These are phyloP conservation scores for Carcina quercana DNA, from an alignment of 2,888 invertebrate genomes.

Conservation along the genomic window DNA sequence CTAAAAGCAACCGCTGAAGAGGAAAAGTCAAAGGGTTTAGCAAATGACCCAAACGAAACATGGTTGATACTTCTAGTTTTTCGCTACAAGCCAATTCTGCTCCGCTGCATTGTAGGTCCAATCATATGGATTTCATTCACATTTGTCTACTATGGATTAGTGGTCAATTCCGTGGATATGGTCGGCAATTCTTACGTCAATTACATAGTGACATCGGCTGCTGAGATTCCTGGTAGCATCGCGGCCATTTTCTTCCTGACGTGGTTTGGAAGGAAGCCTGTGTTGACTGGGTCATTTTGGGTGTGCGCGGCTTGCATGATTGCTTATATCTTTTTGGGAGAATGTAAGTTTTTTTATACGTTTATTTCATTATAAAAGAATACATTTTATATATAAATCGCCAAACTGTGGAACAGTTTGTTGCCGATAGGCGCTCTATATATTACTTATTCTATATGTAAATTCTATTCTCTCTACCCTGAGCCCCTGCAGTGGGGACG, in stretches of 20 bases:
- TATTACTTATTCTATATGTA: too few relatives aligned
- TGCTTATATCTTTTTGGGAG: slow-evolving; percentile 68
- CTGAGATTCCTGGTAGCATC: slow-evolving; percentile 81
- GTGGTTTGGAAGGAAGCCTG: slow-evolving; percentile 73
- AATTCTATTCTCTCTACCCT: too few relatives aligned
- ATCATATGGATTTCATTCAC: slow-evolving; percentile 79
- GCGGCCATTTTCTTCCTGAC: slow-evolving; percentile 75
- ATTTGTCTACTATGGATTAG: slow-evolving; percentile 79
- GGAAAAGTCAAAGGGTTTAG: slow-evolving; percentile 59
- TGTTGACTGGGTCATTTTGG: slow-evolving; percentile 71
- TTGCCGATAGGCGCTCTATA: too few relatives aligned
- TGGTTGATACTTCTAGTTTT: slow-evolving; percentile 46
- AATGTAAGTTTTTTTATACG: too few relatives aligned
- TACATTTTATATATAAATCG: too few relatives aligned
- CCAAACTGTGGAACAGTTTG: too few relatives aligned
- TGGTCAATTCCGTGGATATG: slow-evolving; percentile 77
- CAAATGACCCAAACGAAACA: too few relatives aligned
- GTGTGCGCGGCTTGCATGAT: slow-evolving; percentile 74
- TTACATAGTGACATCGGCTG: slow-evolving; percentile 73
- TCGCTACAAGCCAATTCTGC: slow-evolving; percentile 34
- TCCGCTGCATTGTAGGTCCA: slow-evolving; percentile 41
- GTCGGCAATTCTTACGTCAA: slow-evolving; percentile 78
- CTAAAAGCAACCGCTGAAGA: slow-evolving; percentile 32
- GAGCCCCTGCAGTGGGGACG: too few relatives aligned
- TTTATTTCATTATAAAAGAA: too few relatives aligned